Evolutionary conservation across 1,140 invertebrate genomes (phyloP).

Genomic region (Coelopa frigida): DNA sequence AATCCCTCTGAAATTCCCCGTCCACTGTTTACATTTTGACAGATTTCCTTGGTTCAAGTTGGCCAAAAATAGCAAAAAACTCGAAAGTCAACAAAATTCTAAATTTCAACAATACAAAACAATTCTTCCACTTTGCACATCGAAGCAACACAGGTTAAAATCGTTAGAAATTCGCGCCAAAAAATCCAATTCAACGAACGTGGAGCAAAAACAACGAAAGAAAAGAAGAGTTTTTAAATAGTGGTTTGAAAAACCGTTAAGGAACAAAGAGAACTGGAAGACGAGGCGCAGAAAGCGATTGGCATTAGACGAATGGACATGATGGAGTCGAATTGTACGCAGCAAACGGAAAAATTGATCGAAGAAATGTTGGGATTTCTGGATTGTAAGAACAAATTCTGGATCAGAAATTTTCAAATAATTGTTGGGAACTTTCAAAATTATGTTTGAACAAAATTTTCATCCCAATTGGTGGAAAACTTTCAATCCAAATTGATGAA

Average conservation of each 20-base stretch:
- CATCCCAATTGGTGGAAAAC: too few relatives aligned
- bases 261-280: slow-evolving; percentile 1
- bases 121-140: neutral
- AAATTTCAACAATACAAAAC: slow-evolving; percentile 7
- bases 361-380: slow-evolving; percentile 13
- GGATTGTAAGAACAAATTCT: slow-evolving; percentile 7
- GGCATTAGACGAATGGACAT: neutral
- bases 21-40: too few relatives aligned
- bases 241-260: neutral
- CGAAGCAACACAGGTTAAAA: slow-evolving; percentile 1
- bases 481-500: too few relatives aligned
- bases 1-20: too few relatives aligned
- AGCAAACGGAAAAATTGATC: slow-evolving; percentile 13
- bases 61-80: slow-evolving; percentile 6
- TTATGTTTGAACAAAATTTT: too few relatives aligned
- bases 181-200: neutral
- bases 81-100: slow-evolving; percentile 9
- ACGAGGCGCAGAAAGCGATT: slow-evolving; percentile 1
- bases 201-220: slow-evolving; percentile 1
- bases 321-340: neutral
- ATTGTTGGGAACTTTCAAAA: too few relatives aligned
- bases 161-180: neutral
- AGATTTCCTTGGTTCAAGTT: slow-evolving; percentile 8
- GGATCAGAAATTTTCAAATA: neutral
- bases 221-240: too few relatives aligned